Percentiles rank a stretch among this genome's conserved stretches.
These are phyloP conservation scores for Phenacoccus solenopsis DNA, from an alignment of 1,140 invertebrate species.

Conservation along the genomic window DNA sequence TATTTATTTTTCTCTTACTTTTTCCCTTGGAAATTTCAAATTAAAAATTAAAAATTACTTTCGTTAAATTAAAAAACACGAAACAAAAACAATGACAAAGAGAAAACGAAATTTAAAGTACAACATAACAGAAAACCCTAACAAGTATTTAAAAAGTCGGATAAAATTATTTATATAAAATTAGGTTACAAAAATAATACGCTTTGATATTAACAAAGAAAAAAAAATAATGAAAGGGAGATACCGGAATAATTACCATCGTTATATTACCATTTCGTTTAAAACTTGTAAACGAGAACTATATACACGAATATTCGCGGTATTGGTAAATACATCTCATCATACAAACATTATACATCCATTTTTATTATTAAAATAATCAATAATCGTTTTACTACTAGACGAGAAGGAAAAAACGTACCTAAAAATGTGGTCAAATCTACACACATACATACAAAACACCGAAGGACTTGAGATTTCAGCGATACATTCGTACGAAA, in stretches of 20 bases:
- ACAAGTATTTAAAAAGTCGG: neutral
- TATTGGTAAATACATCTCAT: too few species aligned
- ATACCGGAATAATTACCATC: too few species aligned
- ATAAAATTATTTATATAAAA: constrained; percentile 4
- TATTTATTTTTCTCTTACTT: neutral
- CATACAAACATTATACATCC: too few species aligned
- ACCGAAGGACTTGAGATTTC: neutral
- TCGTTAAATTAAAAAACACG: neutral
- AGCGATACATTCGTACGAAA: neutral
- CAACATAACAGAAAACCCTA: constrained; percentile 5
- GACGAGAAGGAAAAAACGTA: neutral
- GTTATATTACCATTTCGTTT: too few species aligned
- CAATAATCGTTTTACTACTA: too few species aligned
- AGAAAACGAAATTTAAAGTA: neutral
- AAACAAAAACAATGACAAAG: constrained; percentile 3
- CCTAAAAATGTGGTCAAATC: neutral
- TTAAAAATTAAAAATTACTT: neutral
- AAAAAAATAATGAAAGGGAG: too few species aligned
- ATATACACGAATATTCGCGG: too few species aligned
- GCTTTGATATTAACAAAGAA: neutral
- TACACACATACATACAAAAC: neutral
- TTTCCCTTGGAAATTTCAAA: too few species aligned
- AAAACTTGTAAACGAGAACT: too few species aligned
- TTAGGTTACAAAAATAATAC: neutral
- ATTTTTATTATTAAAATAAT: too few species aligned